A percentile compares a stretch with the other conserved stretches of the same genome.
Conservation (phyloP, 1,140 invertebrate species). For the Temnothorax longispinosus region DNA sequence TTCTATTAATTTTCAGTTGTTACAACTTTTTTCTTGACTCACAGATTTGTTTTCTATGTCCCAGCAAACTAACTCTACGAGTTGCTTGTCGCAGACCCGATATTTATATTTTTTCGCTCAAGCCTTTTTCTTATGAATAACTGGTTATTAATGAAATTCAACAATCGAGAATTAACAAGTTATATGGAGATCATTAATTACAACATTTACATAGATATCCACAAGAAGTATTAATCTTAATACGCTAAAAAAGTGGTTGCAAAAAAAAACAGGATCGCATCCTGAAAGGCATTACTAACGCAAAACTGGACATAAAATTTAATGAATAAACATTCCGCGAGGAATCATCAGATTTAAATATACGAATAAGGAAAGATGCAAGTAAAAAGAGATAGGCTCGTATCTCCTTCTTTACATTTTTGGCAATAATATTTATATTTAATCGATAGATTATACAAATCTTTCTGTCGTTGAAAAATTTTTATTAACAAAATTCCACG, state of each 20-base stretch:
- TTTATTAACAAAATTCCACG: neutral
- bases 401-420: neutral
- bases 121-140: neutral
- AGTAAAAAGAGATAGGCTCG: neutral
- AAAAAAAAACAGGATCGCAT: neutral
- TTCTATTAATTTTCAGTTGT: neutral
- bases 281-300: neutral
- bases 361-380: neutral
- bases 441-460: neutral
- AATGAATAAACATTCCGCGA: neutral
- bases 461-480: neutral
- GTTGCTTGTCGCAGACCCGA: neutral
- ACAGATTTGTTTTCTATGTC: neutral
- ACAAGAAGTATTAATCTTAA: neutral
- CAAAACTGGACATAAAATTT: neutral
- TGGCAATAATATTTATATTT: neutral
- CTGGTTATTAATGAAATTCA: slow-evolving; percentile 9
- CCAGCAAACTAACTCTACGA: neutral
- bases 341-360: neutral
- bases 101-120: neutral
- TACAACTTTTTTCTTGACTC: neutral
- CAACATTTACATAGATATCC: neutral
- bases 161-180: neutral
- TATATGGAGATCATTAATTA: neutral
- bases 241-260: neutral